These are phyloP conservation scores for Megaustenia siamemsis DNA, from an alignment of 2,888 invertebrate genomes.

Conservation along the genomic window DNA sequence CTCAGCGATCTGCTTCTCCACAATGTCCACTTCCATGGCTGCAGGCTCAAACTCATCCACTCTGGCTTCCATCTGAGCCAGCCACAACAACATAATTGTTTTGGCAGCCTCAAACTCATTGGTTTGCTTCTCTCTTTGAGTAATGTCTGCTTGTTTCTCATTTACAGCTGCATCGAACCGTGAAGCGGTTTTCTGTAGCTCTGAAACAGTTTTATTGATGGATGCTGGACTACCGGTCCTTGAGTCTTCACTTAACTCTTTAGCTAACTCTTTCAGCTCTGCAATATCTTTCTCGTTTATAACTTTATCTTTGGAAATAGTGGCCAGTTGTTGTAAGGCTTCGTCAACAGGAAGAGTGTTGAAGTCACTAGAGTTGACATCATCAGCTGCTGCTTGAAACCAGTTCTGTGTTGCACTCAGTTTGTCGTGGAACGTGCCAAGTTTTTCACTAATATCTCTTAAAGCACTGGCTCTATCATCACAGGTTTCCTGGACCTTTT, in stretches of 20 bases:
- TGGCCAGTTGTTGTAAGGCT: constrained; percentile 84
- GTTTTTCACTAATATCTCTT: constrained; percentile 86
- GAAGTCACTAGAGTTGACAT: constrained; percentile 84
- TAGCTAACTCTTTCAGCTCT: constrained; percentile 67
- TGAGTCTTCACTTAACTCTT: constrained; percentile 72
- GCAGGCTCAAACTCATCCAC: constrained; percentile 90
- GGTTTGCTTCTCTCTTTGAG: constrained; percentile 91
- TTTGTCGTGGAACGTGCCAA: constrained; percentile 84
- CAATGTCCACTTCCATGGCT: constrained; percentile 91
- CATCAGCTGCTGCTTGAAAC: constrained; percentile 69
- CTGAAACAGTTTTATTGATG: constrained; percentile 71
- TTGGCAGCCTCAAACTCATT: constrained; percentile 91
- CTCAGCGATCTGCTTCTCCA: constrained; percentile 87
- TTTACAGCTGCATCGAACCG: constrained; percentile 90
- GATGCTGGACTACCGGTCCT: constrained; percentile 71
- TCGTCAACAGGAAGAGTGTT: constrained; percentile 84
- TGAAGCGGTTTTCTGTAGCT: constrained; percentile 92
- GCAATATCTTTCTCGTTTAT: constrained; percentile 68
- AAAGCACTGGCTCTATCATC: constrained; percentile 89
- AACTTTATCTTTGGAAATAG: constrained; percentile 73
- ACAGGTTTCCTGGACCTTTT: constrained; percentile 90
- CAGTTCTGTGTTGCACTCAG: constrained; percentile 72
- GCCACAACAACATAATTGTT: constrained; percentile 91
- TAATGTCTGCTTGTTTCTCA: constrained; percentile 91
- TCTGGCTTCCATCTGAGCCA: constrained; percentile 88